Evolutionary conservation across 2,797 vertebrate species (phyloP).

Genomic region (Gallinago stenura): DNA sequence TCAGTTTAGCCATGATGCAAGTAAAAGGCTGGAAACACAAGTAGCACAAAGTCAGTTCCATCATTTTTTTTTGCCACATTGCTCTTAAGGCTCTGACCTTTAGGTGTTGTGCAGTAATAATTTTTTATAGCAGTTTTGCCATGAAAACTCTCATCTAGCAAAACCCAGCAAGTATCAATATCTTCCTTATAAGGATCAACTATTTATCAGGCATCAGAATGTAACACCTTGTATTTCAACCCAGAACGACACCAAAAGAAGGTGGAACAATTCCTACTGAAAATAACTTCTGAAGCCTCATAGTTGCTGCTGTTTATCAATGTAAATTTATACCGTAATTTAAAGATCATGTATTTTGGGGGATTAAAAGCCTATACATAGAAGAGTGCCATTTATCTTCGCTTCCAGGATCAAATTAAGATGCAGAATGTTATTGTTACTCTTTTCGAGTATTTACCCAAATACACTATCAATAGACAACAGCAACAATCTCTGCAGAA

Average conservation of each 20-base stretch:
- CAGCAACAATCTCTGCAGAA: background rate
- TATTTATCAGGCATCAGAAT: background rate
- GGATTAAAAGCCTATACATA: background rate
- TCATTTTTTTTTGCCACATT: background rate
- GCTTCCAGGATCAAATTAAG: background rate
- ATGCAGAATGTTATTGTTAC: background rate
- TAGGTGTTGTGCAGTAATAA: background rate
- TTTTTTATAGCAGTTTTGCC: background rate
- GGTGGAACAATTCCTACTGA: rapidly evolving
- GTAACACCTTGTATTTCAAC: background rate
- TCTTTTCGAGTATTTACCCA: background rate
- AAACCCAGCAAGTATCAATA: background rate
- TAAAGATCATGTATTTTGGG: background rate
- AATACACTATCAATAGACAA: background rate
- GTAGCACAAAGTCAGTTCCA: background rate
- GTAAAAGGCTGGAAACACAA: background rate
- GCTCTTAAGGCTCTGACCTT: background rate
- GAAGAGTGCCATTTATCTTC: background rate
- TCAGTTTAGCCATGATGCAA: background rate
- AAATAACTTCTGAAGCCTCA: background rate
- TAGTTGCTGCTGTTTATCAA: background rate
- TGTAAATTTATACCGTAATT: background rate
- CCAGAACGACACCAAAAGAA: background rate
- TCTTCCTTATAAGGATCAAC: background rate
- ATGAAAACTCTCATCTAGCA: background rate